Conservation (phyloP, 2,888 invertebrate species). For the Volucella zonaria region DNA sequence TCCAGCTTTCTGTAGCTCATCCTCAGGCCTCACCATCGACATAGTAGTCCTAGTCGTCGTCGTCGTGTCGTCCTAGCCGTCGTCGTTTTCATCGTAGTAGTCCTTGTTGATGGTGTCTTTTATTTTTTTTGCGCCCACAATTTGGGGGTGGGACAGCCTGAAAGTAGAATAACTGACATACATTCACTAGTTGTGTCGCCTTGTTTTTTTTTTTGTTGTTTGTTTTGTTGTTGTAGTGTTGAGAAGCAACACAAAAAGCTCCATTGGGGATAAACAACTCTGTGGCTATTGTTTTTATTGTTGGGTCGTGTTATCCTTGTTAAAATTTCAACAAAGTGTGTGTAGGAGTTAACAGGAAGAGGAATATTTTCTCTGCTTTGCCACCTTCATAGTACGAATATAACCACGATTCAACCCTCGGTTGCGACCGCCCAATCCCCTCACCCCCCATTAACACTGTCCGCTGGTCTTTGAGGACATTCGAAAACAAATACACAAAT, state of each 20-base stretch:
- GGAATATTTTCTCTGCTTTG: constrained; percentile 55
- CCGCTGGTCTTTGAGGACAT: constrained; percentile 61
- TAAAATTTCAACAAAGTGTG: constrained; percentile 67
- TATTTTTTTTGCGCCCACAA: constrained; percentile 60
- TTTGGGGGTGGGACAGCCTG: constrained; percentile 45
- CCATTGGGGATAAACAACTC: constrained; percentile 74
- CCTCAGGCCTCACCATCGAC: constrained; percentile 63
- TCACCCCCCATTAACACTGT: constrained; percentile 18
- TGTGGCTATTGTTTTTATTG: constrained; percentile 75
- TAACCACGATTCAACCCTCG: too few species aligned
- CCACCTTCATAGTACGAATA: not conserved
- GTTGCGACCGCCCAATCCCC: too few species aligned
- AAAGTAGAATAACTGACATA: constrained; percentile 68
- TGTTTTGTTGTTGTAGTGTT: constrained; percentile 39
- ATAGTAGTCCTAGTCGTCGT: constrained; percentile 69
- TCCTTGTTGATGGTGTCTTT: constrained; percentile 76
- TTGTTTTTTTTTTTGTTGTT: constrained; percentile 74
- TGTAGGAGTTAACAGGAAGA: constrained; percentile 73
- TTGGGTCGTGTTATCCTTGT: constrained; percentile 75
- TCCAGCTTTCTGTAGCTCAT: constrained; percentile 36
- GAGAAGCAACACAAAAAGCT: constrained; percentile 66
- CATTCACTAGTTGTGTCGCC: constrained; percentile 75
- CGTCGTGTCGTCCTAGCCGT: constrained; percentile 61
- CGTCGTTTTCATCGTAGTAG: constrained; percentile 72
- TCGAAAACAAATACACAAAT: constrained; percentile 4